Evolutionary conservation across 1,140 invertebrate species (phyloP).

Genomic region (Zaprionus davidi): DNA sequence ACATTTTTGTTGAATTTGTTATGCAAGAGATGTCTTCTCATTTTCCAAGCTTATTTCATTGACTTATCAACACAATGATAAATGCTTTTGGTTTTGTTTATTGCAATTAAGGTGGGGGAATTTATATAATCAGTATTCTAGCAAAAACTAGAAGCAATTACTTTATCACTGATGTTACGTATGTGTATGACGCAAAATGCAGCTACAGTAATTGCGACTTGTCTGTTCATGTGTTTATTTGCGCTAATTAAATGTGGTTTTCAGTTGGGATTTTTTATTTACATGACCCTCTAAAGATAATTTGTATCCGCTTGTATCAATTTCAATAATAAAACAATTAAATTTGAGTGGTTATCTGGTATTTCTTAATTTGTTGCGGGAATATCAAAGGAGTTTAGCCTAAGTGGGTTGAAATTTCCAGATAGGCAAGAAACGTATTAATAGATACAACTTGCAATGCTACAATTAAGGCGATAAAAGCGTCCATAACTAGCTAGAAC

Average conservation of each 20-base stretch:
- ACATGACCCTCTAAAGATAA: not conserved
- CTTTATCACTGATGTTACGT: not conserved
- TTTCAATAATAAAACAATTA: not conserved
- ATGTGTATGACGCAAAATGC: not conserved
- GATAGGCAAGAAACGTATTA: too few species aligned
- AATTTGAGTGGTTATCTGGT: not conserved
- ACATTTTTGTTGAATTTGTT: not conserved
- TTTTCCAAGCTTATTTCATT: not conserved
- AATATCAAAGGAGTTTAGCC: not conserved
- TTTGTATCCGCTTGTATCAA: not conserved
- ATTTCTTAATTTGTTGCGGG: not conserved
- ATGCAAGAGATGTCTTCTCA: not conserved
- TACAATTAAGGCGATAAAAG: too few species aligned
- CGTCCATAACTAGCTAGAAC: too few species aligned
- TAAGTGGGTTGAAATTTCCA: not conserved
- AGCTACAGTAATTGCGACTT: not conserved
- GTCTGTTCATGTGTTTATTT: slow-evolving; percentile 6
- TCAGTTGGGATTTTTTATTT: not conserved
- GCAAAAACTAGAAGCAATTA: not conserved
- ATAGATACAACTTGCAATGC: too few species aligned
- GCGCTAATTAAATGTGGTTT: slow-evolving; percentile 4
- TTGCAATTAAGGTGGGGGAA: not conserved
- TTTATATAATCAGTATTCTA: slow-evolving; percentile 1
- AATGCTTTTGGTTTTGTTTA: not conserved
- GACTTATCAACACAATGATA: slow-evolving; percentile 6